A percentile compares a stretch with the other conserved stretches of the same genome.
phyloP scores from a whole-genome alignment of 2,113 vertebrate species.

The Scatophagus argus region DNA sequence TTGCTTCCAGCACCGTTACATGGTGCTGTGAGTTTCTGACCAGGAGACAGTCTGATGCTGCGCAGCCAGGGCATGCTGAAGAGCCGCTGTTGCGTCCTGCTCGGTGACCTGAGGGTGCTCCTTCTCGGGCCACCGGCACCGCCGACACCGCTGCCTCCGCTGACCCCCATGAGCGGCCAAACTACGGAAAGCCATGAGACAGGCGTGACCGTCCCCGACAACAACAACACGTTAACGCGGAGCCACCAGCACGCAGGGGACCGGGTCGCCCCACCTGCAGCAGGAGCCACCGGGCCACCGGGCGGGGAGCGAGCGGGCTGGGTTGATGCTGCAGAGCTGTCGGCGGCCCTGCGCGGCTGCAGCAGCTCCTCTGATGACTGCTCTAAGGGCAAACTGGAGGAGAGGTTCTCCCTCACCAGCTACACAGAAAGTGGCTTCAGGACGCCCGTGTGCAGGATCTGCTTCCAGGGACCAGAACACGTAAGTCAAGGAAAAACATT shows the following conservation, averaged over 20 bases:
- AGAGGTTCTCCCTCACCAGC: conserved; percentile 94
- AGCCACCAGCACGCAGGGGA: conserved; percentile 76
- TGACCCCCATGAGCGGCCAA: conserved; percentile 90
- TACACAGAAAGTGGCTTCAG: conserved; percentile 95
- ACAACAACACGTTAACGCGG: conserved; percentile 87
- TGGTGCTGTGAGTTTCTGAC: conserved; percentile 83
- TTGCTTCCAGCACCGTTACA: conserved; percentile 83
- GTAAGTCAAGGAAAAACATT: conserved; percentile 82
- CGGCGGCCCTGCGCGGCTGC: conserved; percentile 86
- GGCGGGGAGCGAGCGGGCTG: conserved; percentile 83
- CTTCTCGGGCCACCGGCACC: conserved; percentile 91
- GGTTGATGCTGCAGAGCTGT: conserved; percentile 87
- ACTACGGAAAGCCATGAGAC: conserved; percentile 75
- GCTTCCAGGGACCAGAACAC: conserved; percentile 98
- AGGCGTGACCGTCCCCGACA: conserved; percentile 79
- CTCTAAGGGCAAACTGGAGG: conserved; percentile 92
- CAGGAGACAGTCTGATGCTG: conserved; percentile 88
- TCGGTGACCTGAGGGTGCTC: conserved; percentile 97
- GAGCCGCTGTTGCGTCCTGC: conserved; percentile 96
- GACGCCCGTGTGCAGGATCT: conserved; percentile 97
- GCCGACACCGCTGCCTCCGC: conserved; percentile 81
- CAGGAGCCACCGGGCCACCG: conserved; percentile 75
- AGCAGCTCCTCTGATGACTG: conserved; percentile 93
- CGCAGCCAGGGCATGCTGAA: conserved; percentile 94
- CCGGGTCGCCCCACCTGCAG: conserved; percentile 78